Base-by-base conservation (phyloP, 1,140 invertebrate genomes). In the Patella vulgata region DNA sequence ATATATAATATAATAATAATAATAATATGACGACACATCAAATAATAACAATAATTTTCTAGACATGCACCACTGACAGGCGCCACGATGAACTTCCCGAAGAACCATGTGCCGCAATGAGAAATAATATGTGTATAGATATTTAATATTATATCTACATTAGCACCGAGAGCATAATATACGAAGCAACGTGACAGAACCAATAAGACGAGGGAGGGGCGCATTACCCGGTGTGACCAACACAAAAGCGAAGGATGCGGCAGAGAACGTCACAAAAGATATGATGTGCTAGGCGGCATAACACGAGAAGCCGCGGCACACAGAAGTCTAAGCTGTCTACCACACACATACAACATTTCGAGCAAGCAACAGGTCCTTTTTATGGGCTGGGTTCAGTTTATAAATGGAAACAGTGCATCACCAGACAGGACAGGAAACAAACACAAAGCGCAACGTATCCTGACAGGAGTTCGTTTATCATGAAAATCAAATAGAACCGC, bases 181-280 rank as follows among this genome's bases (percentile, higher is more conserved):
- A 36, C 6, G 33, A 36, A 36, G 33, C 33, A 5, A 36, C 5
- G 5, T 8, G 33, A 36, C 6, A 36, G 33, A 8, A 36, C 33
- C 33, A 36, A 36, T 8, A 5, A 23, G 19, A 54, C 36, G 21
- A 39, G 52, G 52, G 52, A 40, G 36, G 25, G 12, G 21, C 60
- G 65, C 68, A 68, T 59, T 56, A 53, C 72, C 67, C 72, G 70
- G 73, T 74, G 73, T 74, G 70, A 74, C 73, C 70, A 68, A 54
- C 59, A 72, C 56, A 50, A 36, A 65, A 63, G 57, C 46, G 59
- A 62, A 48, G 30, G 42, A 56, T 27, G 52, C 27, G 54, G 50
- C 25, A 21, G 28, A 33, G 42, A 25, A 28, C 21, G 21, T 52
- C 23, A 53, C 39, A 46, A 42, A 61, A 14, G n/a, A 17, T 31